Evolutionary conservation across 2,888 invertebrate genomes (phyloP), one percentile per base, ranked within the genome.

Genomic region (Alsophila aescularia): DNA sequence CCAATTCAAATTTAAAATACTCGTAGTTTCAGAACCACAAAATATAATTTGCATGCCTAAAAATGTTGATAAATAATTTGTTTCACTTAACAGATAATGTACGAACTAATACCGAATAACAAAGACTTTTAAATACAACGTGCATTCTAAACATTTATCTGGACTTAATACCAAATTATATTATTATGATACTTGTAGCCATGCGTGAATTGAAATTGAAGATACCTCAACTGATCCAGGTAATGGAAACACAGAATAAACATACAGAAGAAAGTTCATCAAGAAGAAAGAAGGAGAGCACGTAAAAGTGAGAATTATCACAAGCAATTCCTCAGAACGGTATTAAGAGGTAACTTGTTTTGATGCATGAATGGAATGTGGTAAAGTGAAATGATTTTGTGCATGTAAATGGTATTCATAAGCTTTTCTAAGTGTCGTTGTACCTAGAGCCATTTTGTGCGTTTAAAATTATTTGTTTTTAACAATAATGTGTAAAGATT

Each of bases 111-210:
- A 83, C 71, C 73, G 77, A 80, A 74, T 73, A 80, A 75, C 72
- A 76, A 78, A 77, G 67, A 75, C 71, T 71, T 72, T 75, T 73
- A 80, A 85, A 85, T 83, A 87, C 82, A 89, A 86, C 91, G 91
- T 91, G 91, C 91, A 90, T 71, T 85, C 89, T 90, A 90, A 87
- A 90, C 88, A 90, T 75, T 85, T 76, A 88, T 80, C 75, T 81
- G 79, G 80, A 70, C 75, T 75, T 71, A 78, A 77, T 81, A 83
- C 77, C 78, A 82, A 83, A 83, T 79, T 40, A 49, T 24, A 24
- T 24, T 5, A 29, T 29, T 9, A 29, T 56, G 44, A 73, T 73
- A 86, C 77, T 79, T 79, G 74, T 86, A 87, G 90, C 89, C 91
- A 90, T 91, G 91, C 90, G 83, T 83, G 81, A 78, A 66, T 75